A percentile compares a stretch with the other conserved stretches of the same genome.
Conservation (phyloP, 2,888 invertebrate species). For the Calliphora vomitoria region DNA sequence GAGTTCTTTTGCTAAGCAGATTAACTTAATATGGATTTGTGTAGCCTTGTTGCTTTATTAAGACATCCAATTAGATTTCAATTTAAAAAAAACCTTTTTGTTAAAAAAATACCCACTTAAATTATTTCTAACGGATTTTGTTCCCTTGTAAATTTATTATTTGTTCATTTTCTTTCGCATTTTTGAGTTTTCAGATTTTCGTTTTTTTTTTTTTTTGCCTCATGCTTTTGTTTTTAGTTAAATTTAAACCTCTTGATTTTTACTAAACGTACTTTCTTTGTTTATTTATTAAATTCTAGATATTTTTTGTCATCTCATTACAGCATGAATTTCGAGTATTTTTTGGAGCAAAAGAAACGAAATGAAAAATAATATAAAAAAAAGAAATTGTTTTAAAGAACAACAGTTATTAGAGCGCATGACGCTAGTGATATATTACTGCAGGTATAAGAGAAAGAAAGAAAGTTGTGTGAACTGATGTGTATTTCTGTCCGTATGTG, state of each 20-base stretch:
- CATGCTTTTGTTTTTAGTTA: conserved; percentile 16
- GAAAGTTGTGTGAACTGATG: not conserved
- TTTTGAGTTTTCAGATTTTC: conserved; percentile 4
- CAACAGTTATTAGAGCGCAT: conserved; percentile 29
- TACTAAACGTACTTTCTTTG: conserved; percentile 50
- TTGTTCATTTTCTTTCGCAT: not conserved
- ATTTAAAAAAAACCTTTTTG: not conserved
- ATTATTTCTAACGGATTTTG: conserved; percentile 13
- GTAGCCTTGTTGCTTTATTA: conserved; percentile 54
- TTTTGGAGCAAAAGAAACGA: conserved; percentile 44
- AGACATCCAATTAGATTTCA: conserved; percentile 59
- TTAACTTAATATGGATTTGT: conserved; percentile 52
- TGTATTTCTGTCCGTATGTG: not conserved
- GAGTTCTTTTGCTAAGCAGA: conserved; percentile 38
- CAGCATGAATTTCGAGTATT: conserved; percentile 12
- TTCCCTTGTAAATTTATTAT: conserved; percentile 2
- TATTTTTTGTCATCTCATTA: conserved; percentile 40
- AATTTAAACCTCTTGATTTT: conserved; percentile 50
- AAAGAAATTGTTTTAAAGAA: conserved; percentile 20
- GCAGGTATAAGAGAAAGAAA: conserved; percentile 58
- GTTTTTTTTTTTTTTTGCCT: not conserved
- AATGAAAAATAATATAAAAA: conserved; percentile 19
- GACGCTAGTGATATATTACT: conserved; percentile 35
- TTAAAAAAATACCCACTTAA: conserved; percentile 12
- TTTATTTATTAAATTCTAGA: conserved; percentile 62